Evolutionary conservation across 1,140 invertebrate genomes (phyloP).

Genomic region (Helicorthomorpha holstii): DNA sequence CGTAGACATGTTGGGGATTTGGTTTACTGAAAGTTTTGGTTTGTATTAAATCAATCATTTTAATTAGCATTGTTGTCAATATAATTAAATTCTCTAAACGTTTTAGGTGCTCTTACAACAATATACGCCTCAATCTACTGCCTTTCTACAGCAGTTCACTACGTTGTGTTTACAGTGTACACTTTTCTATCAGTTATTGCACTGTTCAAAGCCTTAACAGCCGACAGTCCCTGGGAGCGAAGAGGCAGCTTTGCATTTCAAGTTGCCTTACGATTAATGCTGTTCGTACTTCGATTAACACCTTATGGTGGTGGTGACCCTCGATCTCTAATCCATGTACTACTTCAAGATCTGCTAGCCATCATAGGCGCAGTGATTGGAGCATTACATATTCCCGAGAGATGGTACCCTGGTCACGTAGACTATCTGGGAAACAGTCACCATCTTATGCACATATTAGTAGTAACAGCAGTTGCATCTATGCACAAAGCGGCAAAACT

Average conservation of each 20-base stretch:
- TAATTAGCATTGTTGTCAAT: too few species aligned
- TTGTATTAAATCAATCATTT: too few species aligned
- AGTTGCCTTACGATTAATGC: conserved; percentile 55
- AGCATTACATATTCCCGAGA: conserved; percentile 67
- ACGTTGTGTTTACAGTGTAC: conserved; percentile 48
- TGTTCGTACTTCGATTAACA: conserved; percentile 49
- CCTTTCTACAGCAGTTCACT: conserved; percentile 42
- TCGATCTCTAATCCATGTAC: conserved; percentile 51
- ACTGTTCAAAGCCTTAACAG: conserved; percentile 40
- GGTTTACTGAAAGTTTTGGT: conserved; percentile 85
- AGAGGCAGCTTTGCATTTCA: conserved; percentile 66
- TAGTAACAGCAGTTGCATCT: conserved; percentile 66
- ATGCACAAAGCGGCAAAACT: conserved; percentile 57
- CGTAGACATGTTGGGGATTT: conserved; percentile 79
- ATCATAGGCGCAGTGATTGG: conserved; percentile 67
- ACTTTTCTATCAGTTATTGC: conserved; percentile 54
- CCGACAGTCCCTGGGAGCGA: conserved; percentile 60
- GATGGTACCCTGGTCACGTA: conserved; percentile 67
- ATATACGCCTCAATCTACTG: conserved; percentile 60
- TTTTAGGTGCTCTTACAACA: conserved; percentile 60
- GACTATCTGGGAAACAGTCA: conserved; percentile 76
- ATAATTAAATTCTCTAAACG: too few species aligned
- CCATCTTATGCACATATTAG: conserved; percentile 81
- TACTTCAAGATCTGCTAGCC: conserved; percentile 65
- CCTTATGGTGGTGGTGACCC: conserved; percentile 59